Evolutionary conservation across 2,888 invertebrate genomes (phyloP).

Genomic region (Tricholauxania praeusta): DNA sequence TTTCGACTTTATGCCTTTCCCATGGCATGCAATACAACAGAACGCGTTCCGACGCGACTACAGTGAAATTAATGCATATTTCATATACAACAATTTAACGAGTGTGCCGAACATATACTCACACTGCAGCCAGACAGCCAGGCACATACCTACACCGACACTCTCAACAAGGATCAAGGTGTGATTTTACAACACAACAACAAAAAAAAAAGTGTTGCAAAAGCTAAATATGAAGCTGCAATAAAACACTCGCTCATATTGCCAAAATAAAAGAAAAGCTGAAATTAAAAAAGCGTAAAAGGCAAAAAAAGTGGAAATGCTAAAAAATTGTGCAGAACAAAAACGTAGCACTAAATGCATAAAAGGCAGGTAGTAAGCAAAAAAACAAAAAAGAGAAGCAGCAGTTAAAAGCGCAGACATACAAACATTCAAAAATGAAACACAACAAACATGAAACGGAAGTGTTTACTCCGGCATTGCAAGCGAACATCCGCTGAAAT

Average conservation of each 20-base stretch:
- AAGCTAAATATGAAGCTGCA: conserved; percentile 31
- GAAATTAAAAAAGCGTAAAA: not conserved
- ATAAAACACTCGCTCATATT: conserved; percentile 23
- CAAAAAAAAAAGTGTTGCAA: conserved; percentile 27
- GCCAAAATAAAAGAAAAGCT: conserved; percentile 35
- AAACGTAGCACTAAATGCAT: too few relatives aligned
- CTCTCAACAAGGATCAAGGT: conserved; percentile 43
- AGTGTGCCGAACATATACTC: conserved; percentile 22
- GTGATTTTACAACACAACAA: conserved; percentile 42
- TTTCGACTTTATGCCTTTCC: conserved; percentile 11
- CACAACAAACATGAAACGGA: conserved; percentile 23
- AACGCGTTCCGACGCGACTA: conserved; percentile 44
- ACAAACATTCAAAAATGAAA: not conserved
- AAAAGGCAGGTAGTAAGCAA: too few relatives aligned
- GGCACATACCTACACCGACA: conserved; percentile 27
- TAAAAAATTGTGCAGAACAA: too few relatives aligned
- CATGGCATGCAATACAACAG: conserved; percentile 2
- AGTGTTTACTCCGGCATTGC: conserved; percentile 43
- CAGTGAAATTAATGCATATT: conserved; percentile 50
- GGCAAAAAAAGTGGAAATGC: conserved; percentile 11
- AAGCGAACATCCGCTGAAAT: conserved; percentile 42
- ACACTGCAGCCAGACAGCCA: conserved; percentile 9
- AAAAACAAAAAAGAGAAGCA: conserved; percentile 9
- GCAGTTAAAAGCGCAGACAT: not conserved
- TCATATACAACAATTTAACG: conserved; percentile 37